Conservation (phyloP, 2,797 vertebrate species). For the Arrhamphus sclerolepis region DNA sequence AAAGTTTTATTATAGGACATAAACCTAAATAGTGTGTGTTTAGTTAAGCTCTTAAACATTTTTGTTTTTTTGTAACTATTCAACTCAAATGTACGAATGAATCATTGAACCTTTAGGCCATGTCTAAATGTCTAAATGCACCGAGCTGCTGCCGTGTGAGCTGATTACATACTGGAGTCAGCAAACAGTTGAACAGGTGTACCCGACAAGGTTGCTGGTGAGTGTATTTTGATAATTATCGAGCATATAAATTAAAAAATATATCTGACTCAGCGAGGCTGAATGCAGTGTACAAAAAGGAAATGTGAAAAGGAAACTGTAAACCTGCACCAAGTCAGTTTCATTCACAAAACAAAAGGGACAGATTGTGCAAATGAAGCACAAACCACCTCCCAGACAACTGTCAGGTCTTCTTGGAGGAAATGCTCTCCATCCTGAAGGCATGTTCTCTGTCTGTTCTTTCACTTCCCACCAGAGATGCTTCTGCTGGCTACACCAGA, state of each 20-base stretch:
- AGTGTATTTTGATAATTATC: too few relatives aligned
- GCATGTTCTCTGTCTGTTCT: slow-evolving; percentile 36
- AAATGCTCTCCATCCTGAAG: slow-evolving; percentile 52
- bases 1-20: too few relatives aligned
- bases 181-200: too few relatives aligned
- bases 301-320: slow-evolving; percentile 10
- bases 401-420: slow-evolving; percentile 31
- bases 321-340: slow-evolving; percentile 8
- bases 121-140: too few relatives aligned
- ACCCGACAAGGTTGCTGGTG: too few relatives aligned
- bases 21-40: too few relatives aligned
- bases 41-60: too few relatives aligned
- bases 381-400: slow-evolving; percentile 22
- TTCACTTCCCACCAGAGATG: not conserved
- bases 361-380: slow-evolving; percentile 32
- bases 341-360: slow-evolving; percentile 3
- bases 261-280: slow-evolving; percentile 41
- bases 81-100: too few relatives aligned
- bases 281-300: slow-evolving; percentile 49
- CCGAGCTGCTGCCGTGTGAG: too few relatives aligned
- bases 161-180: too few relatives aligned
- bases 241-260: slow-evolving; percentile 42
- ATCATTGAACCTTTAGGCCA: too few relatives aligned
- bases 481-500: slow-evolving; percentile 83
- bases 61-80: too few relatives aligned